Percentiles rank a stretch among this genome's conserved stretches.
These are phyloP conservation scores for Lutjanus argentimaculatus DNA, from an alignment of 2,797 vertebrate genomes.

Conservation along the genomic window DNA sequence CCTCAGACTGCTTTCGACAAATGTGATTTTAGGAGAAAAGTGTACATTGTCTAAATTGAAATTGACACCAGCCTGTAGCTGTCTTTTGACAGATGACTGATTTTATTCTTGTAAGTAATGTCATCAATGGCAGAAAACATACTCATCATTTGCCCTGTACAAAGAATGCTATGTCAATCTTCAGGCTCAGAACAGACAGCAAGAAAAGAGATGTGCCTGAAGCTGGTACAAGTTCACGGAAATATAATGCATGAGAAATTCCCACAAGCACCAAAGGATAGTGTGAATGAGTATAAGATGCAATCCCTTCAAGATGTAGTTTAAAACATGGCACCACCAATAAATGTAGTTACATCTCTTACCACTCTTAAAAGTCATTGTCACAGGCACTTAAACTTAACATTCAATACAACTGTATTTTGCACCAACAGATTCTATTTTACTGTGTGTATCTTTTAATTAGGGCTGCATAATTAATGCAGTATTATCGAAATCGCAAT, in stretches of 20 bases:
- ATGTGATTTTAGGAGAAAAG: slow-evolving; percentile 1
- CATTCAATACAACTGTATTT: too few relatives aligned
- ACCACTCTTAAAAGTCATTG: background rate
- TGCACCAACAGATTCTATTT: too few relatives aligned
- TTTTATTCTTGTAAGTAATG: slow-evolving; percentile 1
- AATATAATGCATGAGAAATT: slow-evolving; percentile 4
- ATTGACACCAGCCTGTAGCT: background rate
- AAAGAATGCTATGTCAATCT: background rate
- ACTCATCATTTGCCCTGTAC: background rate
- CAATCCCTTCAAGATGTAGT: background rate
- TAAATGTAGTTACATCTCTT: background rate
- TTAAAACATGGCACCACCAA: background rate
- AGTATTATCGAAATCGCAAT: too few relatives aligned
- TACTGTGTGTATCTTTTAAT: too few relatives aligned
- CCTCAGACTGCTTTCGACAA: slow-evolving; percentile 4
- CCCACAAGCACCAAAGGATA: background rate
- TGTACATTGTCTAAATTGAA: background rate
- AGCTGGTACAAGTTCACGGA: background rate
- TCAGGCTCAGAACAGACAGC: background rate
- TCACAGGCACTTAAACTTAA: background rate
- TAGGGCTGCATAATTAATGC: too few relatives aligned
- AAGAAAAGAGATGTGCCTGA: background rate
- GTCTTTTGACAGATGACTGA: background rate
- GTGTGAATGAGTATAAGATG: too few relatives aligned
- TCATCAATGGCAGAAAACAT: slow-evolving; percentile 4